Conservation (phyloP, 2,888 invertebrate genomes). For the Coelopa pilipes region DNA sequence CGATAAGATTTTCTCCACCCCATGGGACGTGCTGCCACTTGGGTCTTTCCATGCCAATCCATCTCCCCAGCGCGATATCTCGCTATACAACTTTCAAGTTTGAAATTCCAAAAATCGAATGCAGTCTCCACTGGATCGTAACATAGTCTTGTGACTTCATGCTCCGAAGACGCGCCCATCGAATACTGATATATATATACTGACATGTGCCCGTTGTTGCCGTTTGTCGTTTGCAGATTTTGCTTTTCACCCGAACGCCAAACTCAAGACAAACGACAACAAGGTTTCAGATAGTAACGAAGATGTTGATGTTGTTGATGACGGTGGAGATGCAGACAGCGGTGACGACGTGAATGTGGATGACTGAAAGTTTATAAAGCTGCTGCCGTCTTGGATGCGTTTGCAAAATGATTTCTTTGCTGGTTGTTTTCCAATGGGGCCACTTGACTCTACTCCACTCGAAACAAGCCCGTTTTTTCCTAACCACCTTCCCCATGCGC, state of each 20-base stretch:
- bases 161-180: neutral
- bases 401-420: slow-evolving; percentile 28
- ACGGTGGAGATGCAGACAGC: neutral
- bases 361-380: neutral
- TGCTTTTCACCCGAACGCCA: no score
- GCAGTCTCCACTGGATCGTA: slow-evolving; percentile 32
- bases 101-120: slow-evolving; percentile 10
- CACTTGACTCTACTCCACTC: neutral
- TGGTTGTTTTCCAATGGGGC: neutral
- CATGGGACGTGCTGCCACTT: neutral
- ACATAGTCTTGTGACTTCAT: slow-evolving; percentile 13
- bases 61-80: slow-evolving; percentile 16
- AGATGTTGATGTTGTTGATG: slow-evolving; percentile 1
- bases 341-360: neutral
- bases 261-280: no score
- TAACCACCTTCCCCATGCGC: no score
- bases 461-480: no score
- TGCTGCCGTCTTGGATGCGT: slow-evolving; percentile 13
- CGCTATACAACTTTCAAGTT: slow-evolving; percentile 36
- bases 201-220: neutral
- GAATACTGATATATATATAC: neutral
- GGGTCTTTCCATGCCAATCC: neutral
- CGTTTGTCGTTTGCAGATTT: no score
- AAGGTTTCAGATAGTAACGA: neutral
- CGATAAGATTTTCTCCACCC: neutral